phyloP scores from a whole-genome alignment of 1,140 invertebrate species.

The Plodia interpunctella region DNA sequence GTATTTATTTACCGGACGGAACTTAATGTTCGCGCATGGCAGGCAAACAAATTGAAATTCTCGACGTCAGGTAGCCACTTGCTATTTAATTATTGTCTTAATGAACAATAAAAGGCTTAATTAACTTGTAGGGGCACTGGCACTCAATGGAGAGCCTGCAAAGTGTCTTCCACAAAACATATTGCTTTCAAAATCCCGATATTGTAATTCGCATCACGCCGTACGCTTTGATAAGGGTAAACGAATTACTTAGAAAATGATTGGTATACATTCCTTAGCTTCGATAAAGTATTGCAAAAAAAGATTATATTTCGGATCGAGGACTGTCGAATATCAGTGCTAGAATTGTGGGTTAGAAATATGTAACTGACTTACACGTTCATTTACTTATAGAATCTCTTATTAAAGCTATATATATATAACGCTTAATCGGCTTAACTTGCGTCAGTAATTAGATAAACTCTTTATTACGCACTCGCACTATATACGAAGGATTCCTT shows the following conservation, averaged over 20 bases:
- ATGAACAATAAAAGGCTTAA: conserved; percentile 11
- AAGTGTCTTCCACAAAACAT: conserved; percentile 18
- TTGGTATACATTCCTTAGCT: conserved; percentile 21
- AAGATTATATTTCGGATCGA: conserved; percentile 11
- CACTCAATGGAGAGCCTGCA: conserved; percentile 7
- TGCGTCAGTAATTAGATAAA: no score
- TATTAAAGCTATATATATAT: no score
- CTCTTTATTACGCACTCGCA: no score
- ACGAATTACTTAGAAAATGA: conserved; percentile 31
- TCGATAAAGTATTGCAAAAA: not conserved
- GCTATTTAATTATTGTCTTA: conserved; percentile 12
- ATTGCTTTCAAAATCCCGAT: conserved; percentile 17
- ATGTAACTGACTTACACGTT: no score
- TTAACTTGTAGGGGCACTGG: not conserved
- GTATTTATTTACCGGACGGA: not conserved
- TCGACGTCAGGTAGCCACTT: not conserved
- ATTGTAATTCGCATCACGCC: conserved; percentile 29
- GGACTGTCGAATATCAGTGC: not conserved
- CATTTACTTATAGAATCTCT: no score
- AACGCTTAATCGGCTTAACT: no score
- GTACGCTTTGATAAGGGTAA: conserved; percentile 30
- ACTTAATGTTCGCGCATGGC: not conserved
- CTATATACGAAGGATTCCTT: no score
- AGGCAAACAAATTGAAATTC: not conserved
- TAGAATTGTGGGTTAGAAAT: not conserved